Percentiles rank a stretch among this genome's conserved stretches.
These are phyloP conservation scores for Sebastes nivosus DNA, from an alignment of 2,797 vertebrate species.

Conservation along the genomic window DNA sequence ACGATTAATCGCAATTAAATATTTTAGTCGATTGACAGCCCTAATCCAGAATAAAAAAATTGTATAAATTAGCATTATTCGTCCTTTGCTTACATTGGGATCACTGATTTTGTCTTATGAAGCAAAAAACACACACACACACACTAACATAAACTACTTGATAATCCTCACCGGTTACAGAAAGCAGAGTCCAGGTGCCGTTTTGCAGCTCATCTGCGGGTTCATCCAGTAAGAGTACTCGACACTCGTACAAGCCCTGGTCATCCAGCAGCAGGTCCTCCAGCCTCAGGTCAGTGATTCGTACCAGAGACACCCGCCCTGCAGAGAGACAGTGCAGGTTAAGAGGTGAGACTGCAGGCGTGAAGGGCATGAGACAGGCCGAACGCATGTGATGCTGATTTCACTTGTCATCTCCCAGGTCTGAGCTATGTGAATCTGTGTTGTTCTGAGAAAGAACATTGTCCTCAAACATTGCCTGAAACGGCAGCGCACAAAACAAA, in stretches of 20 bases:
- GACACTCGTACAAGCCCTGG: conserved; percentile 92
- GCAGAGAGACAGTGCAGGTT: conserved; percentile 24
- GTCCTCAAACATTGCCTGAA: conserved; percentile 30
- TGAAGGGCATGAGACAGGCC: background rate
- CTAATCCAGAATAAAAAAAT: background rate
- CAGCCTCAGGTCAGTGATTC: conserved; percentile 84
- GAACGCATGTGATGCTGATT: conserved; percentile 24
- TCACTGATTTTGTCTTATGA: background rate
- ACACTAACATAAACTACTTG: background rate
- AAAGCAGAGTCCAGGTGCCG: conserved; percentile 90
- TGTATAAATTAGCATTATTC: background rate
- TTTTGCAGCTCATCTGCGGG: conserved; percentile 87
- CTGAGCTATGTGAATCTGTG: conserved; percentile 7
- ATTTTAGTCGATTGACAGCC: no score
- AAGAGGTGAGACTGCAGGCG: conserved; percentile 5
- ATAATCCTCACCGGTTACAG: conserved; percentile 85
- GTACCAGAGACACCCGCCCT: conserved; percentile 89
- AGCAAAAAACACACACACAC: background rate
- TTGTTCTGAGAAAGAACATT: conserved; percentile 9
- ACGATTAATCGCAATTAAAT: no score
- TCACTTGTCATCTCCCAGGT: conserved; percentile 26
- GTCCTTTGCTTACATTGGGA: background rate
- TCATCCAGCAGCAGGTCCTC: conserved; percentile 86
- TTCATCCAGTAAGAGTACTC: conserved; percentile 88
- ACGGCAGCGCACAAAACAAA: background rate